A percentile compares a stretch with the other conserved stretches of the same genome.
phyloP scores from a whole-genome alignment of 1,140 invertebrate species.

The Ceratosolen fusciceps region DNA sequence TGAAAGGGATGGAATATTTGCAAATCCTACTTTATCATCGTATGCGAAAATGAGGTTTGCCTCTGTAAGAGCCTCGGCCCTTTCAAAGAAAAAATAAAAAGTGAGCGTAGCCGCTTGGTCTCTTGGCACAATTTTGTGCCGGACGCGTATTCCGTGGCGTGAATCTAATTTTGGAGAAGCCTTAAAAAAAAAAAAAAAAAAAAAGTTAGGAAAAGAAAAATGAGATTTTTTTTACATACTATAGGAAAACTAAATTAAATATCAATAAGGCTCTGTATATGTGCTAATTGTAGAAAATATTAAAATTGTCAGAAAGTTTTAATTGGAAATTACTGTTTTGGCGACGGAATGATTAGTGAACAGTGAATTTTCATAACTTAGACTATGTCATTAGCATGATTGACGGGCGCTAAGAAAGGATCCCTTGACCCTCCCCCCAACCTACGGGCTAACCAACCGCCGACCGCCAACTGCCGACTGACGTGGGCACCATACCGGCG shows the following conservation, averaged over 20 bases:
- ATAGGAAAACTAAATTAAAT: not conserved
- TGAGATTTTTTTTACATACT: not conserved
- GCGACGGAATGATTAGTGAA: no score
- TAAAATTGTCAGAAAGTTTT: no score
- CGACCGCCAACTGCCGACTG: no score
- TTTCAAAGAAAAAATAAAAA: not conserved
- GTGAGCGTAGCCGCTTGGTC: not conserved
- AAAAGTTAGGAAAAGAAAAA: not conserved
- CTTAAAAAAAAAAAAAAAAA: not conserved
- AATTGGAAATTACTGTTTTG: no score
- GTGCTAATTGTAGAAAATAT: no score
- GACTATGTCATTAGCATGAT: no score
- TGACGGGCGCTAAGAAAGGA: no score
- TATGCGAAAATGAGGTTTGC: slow-evolving; percentile 21
- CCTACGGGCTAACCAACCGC: no score
- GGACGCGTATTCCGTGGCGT: not conserved
- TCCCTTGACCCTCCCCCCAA: no score
- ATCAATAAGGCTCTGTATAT: no score
- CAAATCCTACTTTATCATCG: slow-evolving; percentile 12
- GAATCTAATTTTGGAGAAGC: slow-evolving; percentile 16
- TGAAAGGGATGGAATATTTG: slow-evolving; percentile 25
- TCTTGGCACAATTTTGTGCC: not conserved
- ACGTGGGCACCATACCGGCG: no score
- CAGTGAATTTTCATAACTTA: no score
- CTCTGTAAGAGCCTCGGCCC: not conserved